Evolutionary conservation across 2,888 invertebrate genomes (phyloP).

Genomic region (Amiota mariae): DNA sequence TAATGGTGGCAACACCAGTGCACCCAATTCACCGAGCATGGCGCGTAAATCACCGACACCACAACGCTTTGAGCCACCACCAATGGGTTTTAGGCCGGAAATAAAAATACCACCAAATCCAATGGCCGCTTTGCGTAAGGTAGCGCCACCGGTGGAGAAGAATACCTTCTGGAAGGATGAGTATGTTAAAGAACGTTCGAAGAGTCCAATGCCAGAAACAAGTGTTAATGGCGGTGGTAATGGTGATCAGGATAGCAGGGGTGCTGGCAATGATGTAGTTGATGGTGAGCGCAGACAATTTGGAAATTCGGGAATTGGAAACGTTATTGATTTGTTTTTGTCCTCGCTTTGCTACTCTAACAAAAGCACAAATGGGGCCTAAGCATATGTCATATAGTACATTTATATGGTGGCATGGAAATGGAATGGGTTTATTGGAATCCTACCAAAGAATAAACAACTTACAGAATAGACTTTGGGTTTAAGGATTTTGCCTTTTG

Average conservation of each 20-base stretch:
- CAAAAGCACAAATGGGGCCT: background rate
- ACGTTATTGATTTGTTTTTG: constrained; percentile 12
- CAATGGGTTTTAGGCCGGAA: constrained; percentile 79
- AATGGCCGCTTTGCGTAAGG: constrained; percentile 81
- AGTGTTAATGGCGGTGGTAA: constrained; percentile 6
- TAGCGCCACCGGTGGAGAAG: constrained; percentile 80
- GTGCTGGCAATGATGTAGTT: constrained; percentile 50
- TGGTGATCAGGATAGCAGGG: constrained; percentile 32
- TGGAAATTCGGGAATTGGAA: constrained; percentile 32
- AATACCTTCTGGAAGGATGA: constrained; percentile 77
- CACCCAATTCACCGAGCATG: constrained; percentile 73
- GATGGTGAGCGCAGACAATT: constrained; percentile 57
- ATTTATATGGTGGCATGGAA: background rate
- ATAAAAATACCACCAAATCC: constrained; percentile 84
- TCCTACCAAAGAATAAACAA: background rate
- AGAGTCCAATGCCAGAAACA: constrained; percentile 71
- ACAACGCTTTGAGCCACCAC: constrained; percentile 74
- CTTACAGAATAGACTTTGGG: background rate
- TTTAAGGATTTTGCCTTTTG: background rate
- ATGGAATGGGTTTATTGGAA: background rate
- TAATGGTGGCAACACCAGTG: constrained; percentile 66
- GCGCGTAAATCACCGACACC: constrained; percentile 74
- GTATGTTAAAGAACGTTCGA: constrained; percentile 74
- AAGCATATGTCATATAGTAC: background rate
- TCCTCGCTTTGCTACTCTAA: constrained; percentile 18